Percentiles rank a stretch among this genome's conserved stretches.
These are phyloP conservation scores for Ophion costatus DNA, from an alignment of 2,888 invertebrate species.

Conservation along the genomic window DNA sequence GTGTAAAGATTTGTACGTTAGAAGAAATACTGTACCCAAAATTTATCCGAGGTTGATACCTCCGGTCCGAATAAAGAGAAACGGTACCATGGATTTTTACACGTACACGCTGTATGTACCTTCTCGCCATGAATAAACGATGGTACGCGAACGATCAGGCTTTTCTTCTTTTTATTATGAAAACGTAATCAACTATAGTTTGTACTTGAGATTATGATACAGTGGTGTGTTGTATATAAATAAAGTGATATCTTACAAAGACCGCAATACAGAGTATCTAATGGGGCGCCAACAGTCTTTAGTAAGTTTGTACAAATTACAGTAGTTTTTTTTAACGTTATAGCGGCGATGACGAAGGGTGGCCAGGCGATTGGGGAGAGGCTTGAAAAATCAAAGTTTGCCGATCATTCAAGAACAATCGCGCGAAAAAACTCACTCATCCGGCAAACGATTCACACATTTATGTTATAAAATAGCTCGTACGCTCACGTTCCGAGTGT, in stretches of 20 bases:
- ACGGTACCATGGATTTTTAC: not conserved
- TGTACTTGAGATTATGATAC: slow-evolving; percentile 81
- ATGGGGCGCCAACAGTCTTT: slow-evolving; percentile 78
- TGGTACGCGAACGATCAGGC: slow-evolving; percentile 45
- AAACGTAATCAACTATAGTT: slow-evolving; percentile 81
- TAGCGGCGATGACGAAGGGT: slow-evolving; percentile 75
- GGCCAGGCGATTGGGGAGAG: slow-evolving; percentile 4
- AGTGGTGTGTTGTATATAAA: slow-evolving; percentile 79
- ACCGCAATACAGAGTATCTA: slow-evolving; percentile 73
- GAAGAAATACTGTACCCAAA: slow-evolving; percentile 14
- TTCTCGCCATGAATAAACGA: not conserved
- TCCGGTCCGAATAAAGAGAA: not conserved
- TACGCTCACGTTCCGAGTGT: slow-evolving; percentile 63
- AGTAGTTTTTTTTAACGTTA: slow-evolving; percentile 74
- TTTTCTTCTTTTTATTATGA: slow-evolving; percentile 78
- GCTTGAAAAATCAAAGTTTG: slow-evolving; percentile 58
- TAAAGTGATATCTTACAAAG: slow-evolving; percentile 81
- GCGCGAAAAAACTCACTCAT: slow-evolving; percentile 31
- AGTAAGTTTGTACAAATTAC: slow-evolving; percentile 81
- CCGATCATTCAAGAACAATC: slow-evolving; percentile 76
- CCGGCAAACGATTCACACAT: slow-evolving; percentile 70
- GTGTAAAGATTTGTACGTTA: slow-evolving; percentile 49
- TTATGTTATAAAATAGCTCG: slow-evolving; percentile 73
- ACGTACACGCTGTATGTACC: not conserved
- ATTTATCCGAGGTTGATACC: not conserved